These are phyloP conservation scores for Glaucopsyche alexis DNA, from an alignment of 2,888 invertebrate species.

Conservation along the genomic window DNA sequence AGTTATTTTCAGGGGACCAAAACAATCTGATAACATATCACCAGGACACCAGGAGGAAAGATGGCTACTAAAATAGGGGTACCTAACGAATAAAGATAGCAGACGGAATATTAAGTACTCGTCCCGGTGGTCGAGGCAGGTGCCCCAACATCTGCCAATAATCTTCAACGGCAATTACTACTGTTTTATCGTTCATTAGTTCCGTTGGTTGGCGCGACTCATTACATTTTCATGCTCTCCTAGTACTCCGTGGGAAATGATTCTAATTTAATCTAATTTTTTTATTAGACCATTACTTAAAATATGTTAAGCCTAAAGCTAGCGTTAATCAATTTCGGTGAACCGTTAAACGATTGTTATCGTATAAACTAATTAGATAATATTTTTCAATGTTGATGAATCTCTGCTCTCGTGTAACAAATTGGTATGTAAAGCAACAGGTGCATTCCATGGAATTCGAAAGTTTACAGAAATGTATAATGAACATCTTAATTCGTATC, in stretches of 20 bases:
- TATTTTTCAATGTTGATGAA: not conserved
- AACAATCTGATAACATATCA: not conserved
- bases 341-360: conserved; percentile 7
- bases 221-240: conserved; percentile 15
- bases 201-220: conserved; percentile 31
- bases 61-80: conserved; percentile 3
- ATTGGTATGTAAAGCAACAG: not conserved
- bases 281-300: not conserved
- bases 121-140: conserved; percentile 29
- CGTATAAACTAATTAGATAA: not conserved
- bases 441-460: conserved; percentile 14
- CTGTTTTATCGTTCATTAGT: conserved; percentile 33
- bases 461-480: not conserved
- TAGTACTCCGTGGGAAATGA: not conserved
- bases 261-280: conserved; percentile 2
- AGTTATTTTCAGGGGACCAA: no score
- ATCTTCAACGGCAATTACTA: conserved; percentile 33
- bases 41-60: not conserved
- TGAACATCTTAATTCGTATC: not conserved
- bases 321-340: not conserved
- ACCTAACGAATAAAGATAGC: conserved; percentile 22
- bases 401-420: not conserved
- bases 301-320: not conserved
- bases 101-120: conserved; percentile 26
- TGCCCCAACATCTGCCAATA: conserved; percentile 33